These are phyloP conservation scores for Zootermopsis nevadensis DNA, from an alignment of 2,888 invertebrate genomes.

Conservation along the genomic window DNA sequence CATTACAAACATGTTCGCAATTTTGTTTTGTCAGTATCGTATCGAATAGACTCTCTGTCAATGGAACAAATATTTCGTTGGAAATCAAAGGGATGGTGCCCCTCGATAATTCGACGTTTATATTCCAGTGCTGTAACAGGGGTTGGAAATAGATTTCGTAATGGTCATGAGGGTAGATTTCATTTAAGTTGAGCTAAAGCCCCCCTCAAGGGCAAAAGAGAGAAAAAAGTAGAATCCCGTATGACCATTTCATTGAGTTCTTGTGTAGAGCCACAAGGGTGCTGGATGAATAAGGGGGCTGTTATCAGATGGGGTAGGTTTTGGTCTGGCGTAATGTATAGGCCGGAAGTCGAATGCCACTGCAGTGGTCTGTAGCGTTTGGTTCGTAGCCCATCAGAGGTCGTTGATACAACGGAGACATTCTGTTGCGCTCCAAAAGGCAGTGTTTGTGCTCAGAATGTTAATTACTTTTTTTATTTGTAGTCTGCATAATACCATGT, in stretches of 20 bases:
- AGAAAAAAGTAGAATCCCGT: slow-evolving; percentile 18
- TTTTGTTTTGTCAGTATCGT: background rate
- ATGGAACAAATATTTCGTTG: background rate
- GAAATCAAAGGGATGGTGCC: background rate
- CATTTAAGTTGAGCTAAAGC: background rate
- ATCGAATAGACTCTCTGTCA: background rate
- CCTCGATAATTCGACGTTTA: slow-evolving; percentile 26
- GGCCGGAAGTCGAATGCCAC: background rate
- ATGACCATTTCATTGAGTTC: slow-evolving; percentile 39
- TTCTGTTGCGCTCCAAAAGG: too few relatives aligned
- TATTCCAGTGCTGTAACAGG: slow-evolving; percentile 11
- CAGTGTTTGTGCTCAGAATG: too few relatives aligned
- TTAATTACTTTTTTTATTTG: too few relatives aligned
- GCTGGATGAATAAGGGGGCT: slow-evolving; percentile 6
- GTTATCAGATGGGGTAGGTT: background rate
- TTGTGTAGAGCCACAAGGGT: background rate
- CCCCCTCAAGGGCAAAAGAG: background rate
- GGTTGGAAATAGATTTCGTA: slow-evolving; percentile 27
- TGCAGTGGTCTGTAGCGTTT: background rate
- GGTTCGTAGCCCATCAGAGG: too few relatives aligned
- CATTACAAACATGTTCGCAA: background rate
- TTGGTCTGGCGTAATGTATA: background rate
- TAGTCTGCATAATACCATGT: too few relatives aligned
- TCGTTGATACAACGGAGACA: too few relatives aligned
- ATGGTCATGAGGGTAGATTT: slow-evolving; percentile 35